Evolutionary conservation across 2,113 vertebrate species (phyloP).

Genomic region (Amblyopsis rosae): DNA sequence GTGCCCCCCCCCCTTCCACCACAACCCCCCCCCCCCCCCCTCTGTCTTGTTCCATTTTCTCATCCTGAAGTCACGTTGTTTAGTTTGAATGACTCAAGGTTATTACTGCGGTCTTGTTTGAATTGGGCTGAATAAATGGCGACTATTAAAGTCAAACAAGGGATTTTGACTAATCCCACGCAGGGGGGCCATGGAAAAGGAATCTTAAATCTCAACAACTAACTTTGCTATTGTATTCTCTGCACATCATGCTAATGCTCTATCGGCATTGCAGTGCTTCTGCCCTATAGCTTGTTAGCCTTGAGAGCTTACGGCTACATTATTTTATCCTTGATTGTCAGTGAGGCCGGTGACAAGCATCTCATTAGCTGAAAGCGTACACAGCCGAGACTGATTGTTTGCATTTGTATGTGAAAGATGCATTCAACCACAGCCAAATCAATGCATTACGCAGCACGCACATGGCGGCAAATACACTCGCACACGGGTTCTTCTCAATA

Average conservation of each 20-base stretch:
- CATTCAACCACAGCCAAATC: not conserved
- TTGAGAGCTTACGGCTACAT: not conserved
- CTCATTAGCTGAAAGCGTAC: not conserved
- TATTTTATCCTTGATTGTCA: not conserved
- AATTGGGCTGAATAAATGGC: not conserved
- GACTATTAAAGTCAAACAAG: slow-evolving; percentile 10
- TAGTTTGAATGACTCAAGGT: slow-evolving; percentile 9
- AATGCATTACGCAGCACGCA: not conserved
- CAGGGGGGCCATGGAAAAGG: not conserved
- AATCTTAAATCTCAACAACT: not conserved
- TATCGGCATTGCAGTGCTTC: too few relatives aligned
- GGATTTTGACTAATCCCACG: not conserved
- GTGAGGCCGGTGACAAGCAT: not conserved
- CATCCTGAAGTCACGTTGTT: not conserved
- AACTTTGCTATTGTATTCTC: not conserved
- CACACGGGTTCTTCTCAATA: not conserved
- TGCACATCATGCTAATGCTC: not conserved
- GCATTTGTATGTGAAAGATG: not conserved
- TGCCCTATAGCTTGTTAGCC: not conserved
- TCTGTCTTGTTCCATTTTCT: not conserved
- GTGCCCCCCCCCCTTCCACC: too few relatives aligned
- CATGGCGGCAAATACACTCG: too few relatives aligned
- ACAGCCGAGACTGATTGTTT: not conserved
- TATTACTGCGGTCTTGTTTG: slow-evolving; percentile 11
- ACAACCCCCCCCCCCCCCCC: not conserved